phyloP scores from a whole-genome alignment of 2,113 vertebrate species.

The Ramphastos sulfuratus region DNA sequence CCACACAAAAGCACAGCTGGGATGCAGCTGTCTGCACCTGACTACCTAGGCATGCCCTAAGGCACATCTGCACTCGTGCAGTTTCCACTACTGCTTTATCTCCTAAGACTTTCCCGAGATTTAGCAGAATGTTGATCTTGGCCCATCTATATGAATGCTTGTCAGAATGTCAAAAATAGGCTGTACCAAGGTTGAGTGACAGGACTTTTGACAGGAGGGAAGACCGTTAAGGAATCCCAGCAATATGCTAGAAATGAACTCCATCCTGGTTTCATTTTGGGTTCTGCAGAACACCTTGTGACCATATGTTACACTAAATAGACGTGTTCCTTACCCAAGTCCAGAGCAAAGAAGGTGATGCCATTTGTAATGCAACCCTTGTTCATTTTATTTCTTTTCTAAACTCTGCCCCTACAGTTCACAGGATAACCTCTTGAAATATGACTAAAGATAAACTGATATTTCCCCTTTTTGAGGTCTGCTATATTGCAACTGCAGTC shows the following conservation, averaged over 20 bases:
- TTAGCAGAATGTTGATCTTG: not conserved
- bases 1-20: constrained; percentile 10
- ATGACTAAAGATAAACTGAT: not conserved
- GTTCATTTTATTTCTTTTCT: not conserved
- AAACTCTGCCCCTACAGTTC: not conserved
- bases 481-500: not conserved
- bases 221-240: not conserved
- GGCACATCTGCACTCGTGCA: constrained; percentile 1
- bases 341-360: not conserved
- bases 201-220: not conserved
- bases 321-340: not conserved
- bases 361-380: not conserved
- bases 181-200: not conserved
- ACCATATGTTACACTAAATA: not conserved
- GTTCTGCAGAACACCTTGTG: not conserved
- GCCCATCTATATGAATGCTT: not conserved
- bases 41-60: not conserved
- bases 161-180: not conserved
- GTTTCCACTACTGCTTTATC: not conserved
- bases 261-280: fast-evolving
- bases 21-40: constrained; percentile 44
- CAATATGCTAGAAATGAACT: not conserved
- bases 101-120: not conserved
- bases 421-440: not conserved
- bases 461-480: not conserved